phyloP scores from a whole-genome alignment of 1,140 invertebrate genomes.

The Temnothorax curvispinosus region DNA sequence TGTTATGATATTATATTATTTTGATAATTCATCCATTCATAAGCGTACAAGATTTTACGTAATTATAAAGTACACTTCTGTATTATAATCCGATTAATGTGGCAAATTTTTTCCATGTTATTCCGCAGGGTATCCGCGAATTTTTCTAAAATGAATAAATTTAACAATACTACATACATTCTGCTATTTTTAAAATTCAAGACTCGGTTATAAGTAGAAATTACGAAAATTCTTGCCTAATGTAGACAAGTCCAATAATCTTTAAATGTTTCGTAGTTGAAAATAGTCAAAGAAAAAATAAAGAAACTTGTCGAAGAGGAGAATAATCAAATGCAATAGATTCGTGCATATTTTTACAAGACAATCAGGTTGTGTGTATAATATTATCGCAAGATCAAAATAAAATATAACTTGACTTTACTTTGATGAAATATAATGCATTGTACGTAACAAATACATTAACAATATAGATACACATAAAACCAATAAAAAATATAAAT shows the following conservation, averaged over 20 bases:
- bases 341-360: not conserved
- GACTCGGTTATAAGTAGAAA: not conserved
- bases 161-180: constrained; percentile 20
- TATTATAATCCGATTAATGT: constrained; percentile 50
- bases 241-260: not conserved
- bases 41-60: constrained; percentile 57
- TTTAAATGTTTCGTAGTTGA: not conserved
- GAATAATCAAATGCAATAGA: not conserved
- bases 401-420: not conserved
- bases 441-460: constrained; percentile 1
- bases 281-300: not conserved
- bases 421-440: not conserved
- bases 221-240: not conserved
- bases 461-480: constrained; percentile 14
- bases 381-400: not conserved
- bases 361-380: not conserved
- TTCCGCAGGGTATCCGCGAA: not conserved
- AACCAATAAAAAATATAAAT: constrained; percentile 35
- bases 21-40: constrained; percentile 58
- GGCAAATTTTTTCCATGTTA: constrained; percentile 30
- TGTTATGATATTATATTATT: constrained; percentile 40
- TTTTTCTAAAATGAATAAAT: constrained; percentile 2
- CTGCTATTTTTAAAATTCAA: not conserved
- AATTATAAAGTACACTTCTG: constrained; percentile 48
- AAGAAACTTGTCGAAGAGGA: not conserved